Conservation (phyloP, 2,797 vertebrate species). For the Acestrorhynchus altus region DNA sequence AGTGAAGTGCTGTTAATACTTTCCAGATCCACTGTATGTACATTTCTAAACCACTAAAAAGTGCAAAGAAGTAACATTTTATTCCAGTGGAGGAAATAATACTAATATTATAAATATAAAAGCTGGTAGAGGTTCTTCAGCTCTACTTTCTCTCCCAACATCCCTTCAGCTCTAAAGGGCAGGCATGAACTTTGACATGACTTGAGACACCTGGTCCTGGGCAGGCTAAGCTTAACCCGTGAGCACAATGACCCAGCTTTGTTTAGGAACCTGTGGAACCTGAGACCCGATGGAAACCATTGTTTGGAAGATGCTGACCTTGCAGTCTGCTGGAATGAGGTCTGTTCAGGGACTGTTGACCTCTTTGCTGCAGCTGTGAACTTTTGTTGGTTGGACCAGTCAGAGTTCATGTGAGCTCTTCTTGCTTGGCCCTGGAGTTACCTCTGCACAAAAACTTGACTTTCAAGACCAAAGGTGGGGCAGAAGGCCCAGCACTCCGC, state of each 20-base stretch:
- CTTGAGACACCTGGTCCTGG: constrained; percentile 53
- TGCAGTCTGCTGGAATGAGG: constrained; percentile 68
- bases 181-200: constrained; percentile 27
- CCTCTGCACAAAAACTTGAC: constrained; percentile 47
- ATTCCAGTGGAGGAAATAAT: neutral
- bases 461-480: constrained; percentile 34
- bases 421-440: constrained; percentile 23
- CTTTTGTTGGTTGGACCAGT: constrained; percentile 19
- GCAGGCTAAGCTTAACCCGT: constrained; percentile 47
- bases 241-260: constrained; percentile 61
- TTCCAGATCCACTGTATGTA: too few species aligned
- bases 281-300: constrained; percentile 60
- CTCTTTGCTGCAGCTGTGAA: constrained; percentile 42
- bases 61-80: too few species aligned
- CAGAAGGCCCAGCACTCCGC: neutral
- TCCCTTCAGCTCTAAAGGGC: neutral
- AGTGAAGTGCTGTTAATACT: too few species aligned
- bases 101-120: neutral
- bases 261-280: constrained; percentile 69
- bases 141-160: neutral
- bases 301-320: constrained; percentile 70
- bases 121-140: neutral
- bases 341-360: constrained; percentile 75
- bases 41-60: neutral
- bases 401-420: constrained; percentile 20